A percentile compares a stretch with the other conserved stretches of the same genome.
Evolutionary conservation across 2,888 invertebrate genomes (phyloP).

Genomic region (Liodrosophila aerea): DNA sequence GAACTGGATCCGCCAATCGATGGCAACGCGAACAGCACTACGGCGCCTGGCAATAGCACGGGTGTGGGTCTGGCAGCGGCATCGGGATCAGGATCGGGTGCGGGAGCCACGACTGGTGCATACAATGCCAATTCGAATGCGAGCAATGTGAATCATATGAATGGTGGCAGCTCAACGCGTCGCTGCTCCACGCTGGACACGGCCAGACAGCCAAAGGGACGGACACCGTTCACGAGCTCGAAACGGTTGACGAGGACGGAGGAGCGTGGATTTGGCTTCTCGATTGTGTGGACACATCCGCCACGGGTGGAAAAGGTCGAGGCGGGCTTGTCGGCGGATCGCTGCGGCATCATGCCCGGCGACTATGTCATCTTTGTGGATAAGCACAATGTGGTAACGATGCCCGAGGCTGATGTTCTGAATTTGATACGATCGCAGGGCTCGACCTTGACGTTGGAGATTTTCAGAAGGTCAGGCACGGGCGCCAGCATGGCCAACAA

Average conservation of each 20-base stretch:
- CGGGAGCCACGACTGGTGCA: conserved; percentile 3
- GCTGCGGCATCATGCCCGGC: conserved; percentile 91
- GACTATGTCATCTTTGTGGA: conserved; percentile 95
- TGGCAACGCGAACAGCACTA: conserved; percentile 83
- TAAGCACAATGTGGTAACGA: conserved; percentile 92
- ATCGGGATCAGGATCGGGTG: not conserved
- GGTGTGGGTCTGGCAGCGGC: not conserved
- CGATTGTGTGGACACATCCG: conserved; percentile 94
- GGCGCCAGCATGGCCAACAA: conserved; percentile 52
- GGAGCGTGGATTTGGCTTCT: conserved; percentile 90
- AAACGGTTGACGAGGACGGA: conserved; percentile 84
- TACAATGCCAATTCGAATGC: conserved; percentile 45
- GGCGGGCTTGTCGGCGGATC: conserved; percentile 90
- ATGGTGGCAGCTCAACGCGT: conserved; percentile 42
- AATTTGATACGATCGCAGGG: conserved; percentile 88
- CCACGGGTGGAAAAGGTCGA: conserved; percentile 93
- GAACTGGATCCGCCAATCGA: conserved; percentile 88
- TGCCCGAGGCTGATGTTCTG: conserved; percentile 88
- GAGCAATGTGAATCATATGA: conserved; percentile 84
- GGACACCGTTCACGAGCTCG: conserved; percentile 92
- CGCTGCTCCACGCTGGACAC: conserved; percentile 51
- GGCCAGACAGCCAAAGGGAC: conserved; percentile 83
- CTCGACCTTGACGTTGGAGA: conserved; percentile 87
- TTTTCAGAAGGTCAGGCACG: conserved; percentile 84
- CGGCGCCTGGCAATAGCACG: not conserved